Base-by-base conservation (phyloP, 2,113 vertebrate species). In the Microcebus griseorufus region DNA sequence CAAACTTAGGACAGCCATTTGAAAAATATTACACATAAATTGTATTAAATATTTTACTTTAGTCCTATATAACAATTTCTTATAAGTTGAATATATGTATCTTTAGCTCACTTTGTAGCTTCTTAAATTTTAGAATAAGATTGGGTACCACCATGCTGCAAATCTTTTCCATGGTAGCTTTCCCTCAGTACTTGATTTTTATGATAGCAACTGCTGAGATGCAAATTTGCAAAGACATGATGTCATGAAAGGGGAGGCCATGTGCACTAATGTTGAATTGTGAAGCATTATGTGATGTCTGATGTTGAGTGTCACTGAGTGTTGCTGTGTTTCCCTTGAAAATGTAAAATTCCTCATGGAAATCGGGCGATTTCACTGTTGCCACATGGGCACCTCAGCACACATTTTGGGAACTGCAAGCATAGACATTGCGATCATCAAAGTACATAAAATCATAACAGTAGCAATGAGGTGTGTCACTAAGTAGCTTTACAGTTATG, bases 361-460 rank as follows among this genome's bases (percentile, higher is more conserved):
- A 17, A 45, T 7, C 16, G n/a, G 3, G 0, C 8, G 0, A 29
- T 20, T 37, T 79, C 9, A 12, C 3, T n/a, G 0, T 14, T 69
- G 39, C 14, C 76, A 27, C 16, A 11, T 5, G 6, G 25, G 14
- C 0, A 10, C 18, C 34, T 39, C 9, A 10, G 37, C 42, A 76
- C 20, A 27, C 5, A 12, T 34, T 55, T 58, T 62, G 29, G 27
- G 16, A 78, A 76, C 13, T 37, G 18, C 37, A 42, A 18, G 27
- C 14, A 18, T 3, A 32, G 45, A 32, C 48, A 48, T 13, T 12
- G 16, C 6, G 14, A 10, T 53, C 13, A 13, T n/a, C 65, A 55
- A 14, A 25, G 16, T 22, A 27, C 6, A 12, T 23, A 6, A n/a
- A 58, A 45, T 0, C n/a, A 18, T 5, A 17, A 9, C 7, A 48